Evolutionary conservation across 2,113 vertebrate species (phyloP).

Genomic region (Ptilorrhoa leucosticta): DNA sequence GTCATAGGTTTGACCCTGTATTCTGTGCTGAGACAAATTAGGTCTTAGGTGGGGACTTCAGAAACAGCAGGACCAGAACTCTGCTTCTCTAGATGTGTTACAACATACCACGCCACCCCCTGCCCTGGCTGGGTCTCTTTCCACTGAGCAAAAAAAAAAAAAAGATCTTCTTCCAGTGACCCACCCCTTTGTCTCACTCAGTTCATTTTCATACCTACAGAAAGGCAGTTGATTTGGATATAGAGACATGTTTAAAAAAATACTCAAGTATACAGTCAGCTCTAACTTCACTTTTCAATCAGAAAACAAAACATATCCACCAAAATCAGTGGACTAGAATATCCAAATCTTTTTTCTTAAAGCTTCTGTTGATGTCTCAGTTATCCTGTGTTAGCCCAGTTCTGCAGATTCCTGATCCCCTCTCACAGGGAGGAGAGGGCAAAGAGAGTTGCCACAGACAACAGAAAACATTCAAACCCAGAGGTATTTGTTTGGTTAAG

Average conservation of each 20-base stretch:
- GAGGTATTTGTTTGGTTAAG: not conserved
- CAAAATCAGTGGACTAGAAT: not conserved
- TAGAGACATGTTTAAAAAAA: not conserved
- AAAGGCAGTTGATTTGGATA: not conserved
- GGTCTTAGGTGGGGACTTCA: not conserved
- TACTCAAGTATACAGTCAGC: not conserved
- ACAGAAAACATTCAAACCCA: not conserved
- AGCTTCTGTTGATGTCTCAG: not conserved
- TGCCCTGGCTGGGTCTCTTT: not conserved
- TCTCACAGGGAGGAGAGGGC: not conserved
- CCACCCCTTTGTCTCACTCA: accelerated
- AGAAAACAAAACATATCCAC: not conserved
- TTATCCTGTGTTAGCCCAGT: not conserved
- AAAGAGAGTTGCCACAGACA: not conserved
- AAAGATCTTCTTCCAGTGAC: not conserved
- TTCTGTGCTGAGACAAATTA: not conserved
- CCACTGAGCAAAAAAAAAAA: not conserved
- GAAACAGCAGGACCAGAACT: not conserved
- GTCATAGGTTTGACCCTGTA: not conserved
- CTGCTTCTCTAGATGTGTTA: not conserved
- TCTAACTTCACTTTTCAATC: not conserved
- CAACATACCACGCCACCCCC: not conserved
- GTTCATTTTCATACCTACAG: not conserved
- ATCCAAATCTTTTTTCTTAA: not conserved
- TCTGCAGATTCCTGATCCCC: not conserved